Evolutionary conservation across 35 echinoderm and acorn worm species (phyloP).

Genomic region (Diadema setosum): DNA sequence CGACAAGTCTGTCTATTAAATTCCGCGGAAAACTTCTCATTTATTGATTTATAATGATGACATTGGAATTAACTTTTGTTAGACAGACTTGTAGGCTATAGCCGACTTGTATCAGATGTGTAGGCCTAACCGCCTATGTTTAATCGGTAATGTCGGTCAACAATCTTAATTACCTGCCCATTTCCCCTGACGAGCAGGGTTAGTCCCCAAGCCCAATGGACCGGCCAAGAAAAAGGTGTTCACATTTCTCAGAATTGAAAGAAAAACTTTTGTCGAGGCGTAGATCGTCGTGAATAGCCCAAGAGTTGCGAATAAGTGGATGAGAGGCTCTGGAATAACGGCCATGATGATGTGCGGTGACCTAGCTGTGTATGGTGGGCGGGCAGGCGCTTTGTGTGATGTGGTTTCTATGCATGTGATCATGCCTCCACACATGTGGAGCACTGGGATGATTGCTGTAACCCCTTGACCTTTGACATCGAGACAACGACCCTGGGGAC

Average conservation of each 20-base stretch:
- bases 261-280: not conserved
- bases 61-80: not conserved
- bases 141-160: no score
- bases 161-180: conserved; percentile 56
- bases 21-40: not conserved
- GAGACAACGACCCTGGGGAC: no score
- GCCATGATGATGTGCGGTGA: no score
- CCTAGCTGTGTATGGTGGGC: no score
- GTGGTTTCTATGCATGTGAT: no score
- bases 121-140: not conserved
- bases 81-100: not conserved
- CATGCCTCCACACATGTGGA: no score
- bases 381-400: no score
- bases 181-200: conserved; percentile 42
- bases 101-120: no score
- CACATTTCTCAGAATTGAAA: conserved; percentile 14
- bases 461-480: no score
- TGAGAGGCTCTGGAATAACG: no score
- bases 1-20: not conserved
- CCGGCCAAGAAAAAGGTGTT: conserved; percentile 36
- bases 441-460: no score
- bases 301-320: conserved; percentile 33
- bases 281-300: conserved; percentile 14
- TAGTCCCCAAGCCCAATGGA: conserved; percentile 1
- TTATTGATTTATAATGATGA: not conserved